Conservation (phyloP, 2,113 vertebrate species). For the Python bivittatus region DNA sequence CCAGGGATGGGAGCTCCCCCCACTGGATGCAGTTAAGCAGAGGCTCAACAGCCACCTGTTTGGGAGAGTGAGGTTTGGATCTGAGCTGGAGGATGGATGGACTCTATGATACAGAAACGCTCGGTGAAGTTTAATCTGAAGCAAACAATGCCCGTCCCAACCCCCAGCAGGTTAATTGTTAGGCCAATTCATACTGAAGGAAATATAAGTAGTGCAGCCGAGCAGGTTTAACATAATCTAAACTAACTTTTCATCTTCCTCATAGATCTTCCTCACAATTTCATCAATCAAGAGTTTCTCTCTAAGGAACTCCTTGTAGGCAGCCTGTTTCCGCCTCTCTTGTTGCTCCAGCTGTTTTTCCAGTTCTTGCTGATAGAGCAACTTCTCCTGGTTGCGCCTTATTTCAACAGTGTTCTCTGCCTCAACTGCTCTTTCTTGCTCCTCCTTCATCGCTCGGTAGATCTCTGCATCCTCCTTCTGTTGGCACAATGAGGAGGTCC, state of each 20-base stretch:
- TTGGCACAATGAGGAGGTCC: background rate
- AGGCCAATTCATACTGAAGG: background rate
- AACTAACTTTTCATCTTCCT: slow-evolving; percentile 89
- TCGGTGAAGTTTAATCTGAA: background rate
- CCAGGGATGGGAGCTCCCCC: background rate
- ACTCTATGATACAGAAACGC: background rate
- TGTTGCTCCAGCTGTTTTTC: slow-evolving; percentile 86
- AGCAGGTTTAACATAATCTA: background rate
- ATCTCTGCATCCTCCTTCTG: slow-evolving; percentile 83
- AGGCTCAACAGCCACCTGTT: background rate
- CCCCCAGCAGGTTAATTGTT: background rate
- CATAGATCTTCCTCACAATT: slow-evolving; percentile 89
- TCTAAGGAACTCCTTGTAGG: slow-evolving; percentile 87
- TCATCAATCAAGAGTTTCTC: slow-evolving; percentile 93
- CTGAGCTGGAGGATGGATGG: background rate
- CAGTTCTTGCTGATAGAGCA: slow-evolving; percentile 80
- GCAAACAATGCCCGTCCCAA: background rate
- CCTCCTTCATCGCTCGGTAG: slow-evolving; percentile 76
- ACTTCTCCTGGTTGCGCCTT: slow-evolving; percentile 70
- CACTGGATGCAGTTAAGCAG: background rate
- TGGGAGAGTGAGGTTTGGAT: background rate
- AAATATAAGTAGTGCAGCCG: background rate
- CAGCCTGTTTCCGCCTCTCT: slow-evolving; percentile 81
- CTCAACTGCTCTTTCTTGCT: slow-evolving; percentile 62
- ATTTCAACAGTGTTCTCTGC: slow-evolving; percentile 76